phyloP scores from a whole-genome alignment of 2,888 invertebrate species.

The Glaucopsyche alexis region DNA sequence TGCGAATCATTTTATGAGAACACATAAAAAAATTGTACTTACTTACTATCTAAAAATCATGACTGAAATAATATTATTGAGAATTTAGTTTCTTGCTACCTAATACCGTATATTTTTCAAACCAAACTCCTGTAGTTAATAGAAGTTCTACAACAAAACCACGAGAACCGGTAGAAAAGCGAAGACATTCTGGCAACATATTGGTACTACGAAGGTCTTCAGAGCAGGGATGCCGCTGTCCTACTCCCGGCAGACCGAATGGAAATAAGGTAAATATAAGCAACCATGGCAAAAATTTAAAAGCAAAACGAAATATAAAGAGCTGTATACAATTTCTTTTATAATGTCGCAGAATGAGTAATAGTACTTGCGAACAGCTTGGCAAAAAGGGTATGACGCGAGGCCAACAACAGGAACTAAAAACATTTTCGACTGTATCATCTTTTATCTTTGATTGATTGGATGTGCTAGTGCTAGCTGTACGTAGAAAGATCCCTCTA shows the following conservation, averaged over 20 bases:
- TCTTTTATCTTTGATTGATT: too few species aligned
- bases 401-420: too few species aligned
- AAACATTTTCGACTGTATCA: too few species aligned
- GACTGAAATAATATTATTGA: neutral
- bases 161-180: neutral
- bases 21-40: too few species aligned
- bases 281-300: slow-evolving; percentile 30
- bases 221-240: slow-evolving; percentile 58
- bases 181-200: slow-evolving; percentile 53
- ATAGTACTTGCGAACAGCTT: too few species aligned
- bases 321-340: too few species aligned
- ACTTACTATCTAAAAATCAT: too few species aligned
- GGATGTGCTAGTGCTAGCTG: too few species aligned
- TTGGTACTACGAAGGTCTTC: slow-evolving; percentile 52
- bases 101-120: neutral
- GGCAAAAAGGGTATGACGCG: too few species aligned
- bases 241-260: slow-evolving; percentile 51
- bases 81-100: neutral
- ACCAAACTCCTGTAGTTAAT: neutral
- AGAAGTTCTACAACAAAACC: neutral
- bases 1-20: too few species aligned
- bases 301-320: neutral
- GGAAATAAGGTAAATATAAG: slow-evolving; percentile 45
- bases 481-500: too few species aligned
- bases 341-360: too few species aligned